Evolutionary conservation across 2,797 vertebrate genomes (phyloP).

Genomic region (Danio choprae): DNA sequence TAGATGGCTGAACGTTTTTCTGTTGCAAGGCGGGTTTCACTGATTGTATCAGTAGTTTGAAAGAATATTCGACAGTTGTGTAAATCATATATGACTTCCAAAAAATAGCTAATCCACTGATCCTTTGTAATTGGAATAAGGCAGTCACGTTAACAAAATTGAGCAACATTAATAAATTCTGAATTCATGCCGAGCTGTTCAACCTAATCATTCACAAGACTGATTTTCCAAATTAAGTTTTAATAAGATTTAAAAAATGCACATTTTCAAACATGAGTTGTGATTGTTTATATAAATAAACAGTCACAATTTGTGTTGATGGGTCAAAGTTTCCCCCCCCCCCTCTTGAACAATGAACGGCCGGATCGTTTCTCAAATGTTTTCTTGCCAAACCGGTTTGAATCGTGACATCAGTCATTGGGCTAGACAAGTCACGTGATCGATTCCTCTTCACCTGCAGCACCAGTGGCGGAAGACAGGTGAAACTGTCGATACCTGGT

Average conservation of each 20-base stretch:
- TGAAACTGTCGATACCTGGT: constrained; percentile 42
- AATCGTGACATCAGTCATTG: constrained; percentile 40
- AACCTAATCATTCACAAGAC: neutral
- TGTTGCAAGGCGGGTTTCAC: neutral
- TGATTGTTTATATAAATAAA: too few species aligned
- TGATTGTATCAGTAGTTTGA: neutral
- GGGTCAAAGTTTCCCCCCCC: neutral
- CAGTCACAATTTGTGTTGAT: neutral
- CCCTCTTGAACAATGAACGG: too few species aligned
- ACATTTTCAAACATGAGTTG: neutral
- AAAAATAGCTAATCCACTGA: too few species aligned
- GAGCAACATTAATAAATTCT: neutral
- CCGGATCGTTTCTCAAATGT: neutral
- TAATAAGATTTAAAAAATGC: too few species aligned
- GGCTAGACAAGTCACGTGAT: constrained; percentile 54
- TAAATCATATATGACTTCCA: too few species aligned
- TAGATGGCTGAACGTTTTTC: too few species aligned
- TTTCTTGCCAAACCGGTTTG: constrained; percentile 31
- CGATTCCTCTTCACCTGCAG: constrained; percentile 38
- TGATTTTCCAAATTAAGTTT: neutral
- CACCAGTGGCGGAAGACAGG: constrained; percentile 37
- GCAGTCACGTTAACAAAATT: neutral
- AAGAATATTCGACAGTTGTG: neutral
- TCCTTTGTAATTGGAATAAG: neutral
- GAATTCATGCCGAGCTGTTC: neutral